These are phyloP conservation scores for Venturia canescens DNA, from an alignment of 1,140 invertebrate genomes.

Conservation along the genomic window DNA sequence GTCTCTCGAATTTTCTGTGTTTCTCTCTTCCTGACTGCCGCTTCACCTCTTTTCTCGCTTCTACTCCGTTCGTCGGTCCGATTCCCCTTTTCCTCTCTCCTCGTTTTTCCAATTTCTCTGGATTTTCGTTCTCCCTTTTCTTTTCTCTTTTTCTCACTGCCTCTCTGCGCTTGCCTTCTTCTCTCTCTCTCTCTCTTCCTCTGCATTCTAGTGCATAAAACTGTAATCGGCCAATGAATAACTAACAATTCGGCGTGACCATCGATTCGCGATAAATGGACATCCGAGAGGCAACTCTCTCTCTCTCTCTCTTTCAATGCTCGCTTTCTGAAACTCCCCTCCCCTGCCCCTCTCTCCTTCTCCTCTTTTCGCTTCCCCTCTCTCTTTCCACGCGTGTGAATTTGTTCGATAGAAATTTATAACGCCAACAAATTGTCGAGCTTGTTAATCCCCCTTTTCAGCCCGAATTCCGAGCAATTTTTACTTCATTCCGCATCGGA, in stretches of 20 bases:
- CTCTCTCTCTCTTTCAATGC: conserved; percentile 20
- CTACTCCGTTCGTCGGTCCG: background rate
- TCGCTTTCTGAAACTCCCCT: background rate
- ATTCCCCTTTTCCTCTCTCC: background rate
- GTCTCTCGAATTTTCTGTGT: too few relatives aligned
- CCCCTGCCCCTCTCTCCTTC: background rate
- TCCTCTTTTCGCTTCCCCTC: background rate
- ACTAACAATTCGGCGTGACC: conserved; percentile 52
- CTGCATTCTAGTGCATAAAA: conserved; percentile 50
- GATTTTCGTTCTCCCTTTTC: too few relatives aligned
- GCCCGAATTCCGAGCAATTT: conserved; percentile 26
- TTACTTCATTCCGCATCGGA: conserved; percentile 39
- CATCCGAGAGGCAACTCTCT: conserved; percentile 44
- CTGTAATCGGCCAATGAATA: conserved; percentile 57
- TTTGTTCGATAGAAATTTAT: conserved; percentile 37
- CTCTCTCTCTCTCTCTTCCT: background rate
- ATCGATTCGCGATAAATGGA: conserved; percentile 54
- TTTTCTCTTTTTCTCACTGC: background rate
- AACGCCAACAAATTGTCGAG: conserved; percentile 42
- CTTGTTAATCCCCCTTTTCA: conserved; percentile 23
- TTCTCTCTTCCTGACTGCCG: too few relatives aligned
- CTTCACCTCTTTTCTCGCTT: background rate
- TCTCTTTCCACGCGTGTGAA: background rate
- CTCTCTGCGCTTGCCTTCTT: background rate
- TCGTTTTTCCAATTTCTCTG: background rate